Base-by-base conservation (phyloP, 2,797 vertebrate species). In the Alcedo atthis region DNA sequence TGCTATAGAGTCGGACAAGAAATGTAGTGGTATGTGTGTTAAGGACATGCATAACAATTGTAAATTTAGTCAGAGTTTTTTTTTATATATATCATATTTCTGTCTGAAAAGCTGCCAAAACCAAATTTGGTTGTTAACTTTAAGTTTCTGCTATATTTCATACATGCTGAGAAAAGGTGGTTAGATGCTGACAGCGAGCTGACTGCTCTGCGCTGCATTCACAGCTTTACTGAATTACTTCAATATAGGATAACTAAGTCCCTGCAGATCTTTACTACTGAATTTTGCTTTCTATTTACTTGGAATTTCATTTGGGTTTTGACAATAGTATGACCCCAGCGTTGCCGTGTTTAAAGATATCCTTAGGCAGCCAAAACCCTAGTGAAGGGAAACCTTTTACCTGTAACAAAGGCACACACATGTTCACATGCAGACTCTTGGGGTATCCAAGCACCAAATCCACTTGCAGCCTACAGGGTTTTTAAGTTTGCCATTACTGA, bases 101-200 rank as follows among this genome's bases (percentile, higher is more conserved):
- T 80, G 61, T 87, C 75, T 91, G 81, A 92, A 94, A 93, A 95
- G 82, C 80, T 80, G 89, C 67, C 82, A 91, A 92, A 95, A 92
- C 77, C 73, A 89, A 87, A 81, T 81, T 46, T 66, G 17, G 6
- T 66, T 93, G 79, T 75, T 73, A 84, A 51, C 57, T 85, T 84
- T 43, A 85, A 66, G 40, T 71, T 88, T 77, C 19, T 63, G 59
- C 45, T n/a, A 9, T 90, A 77, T 51, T 77, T 74, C 69, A 33
- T 90, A 46, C 25, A 15, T 45, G 28, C 28, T 81, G 37, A 77
- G 45, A 58, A 49, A 87, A 81, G 24, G 58, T 87, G 68, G 18
- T 64, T 87, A 48, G 45, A 6, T 43, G 81, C 49, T 93, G 71
- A 18, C 40, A 59, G 62, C 42, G 59, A 59, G 78, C 43, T 76